Conservation (phyloP, 1,140 invertebrate genomes). For the Neodiprion virginianus region DNA sequence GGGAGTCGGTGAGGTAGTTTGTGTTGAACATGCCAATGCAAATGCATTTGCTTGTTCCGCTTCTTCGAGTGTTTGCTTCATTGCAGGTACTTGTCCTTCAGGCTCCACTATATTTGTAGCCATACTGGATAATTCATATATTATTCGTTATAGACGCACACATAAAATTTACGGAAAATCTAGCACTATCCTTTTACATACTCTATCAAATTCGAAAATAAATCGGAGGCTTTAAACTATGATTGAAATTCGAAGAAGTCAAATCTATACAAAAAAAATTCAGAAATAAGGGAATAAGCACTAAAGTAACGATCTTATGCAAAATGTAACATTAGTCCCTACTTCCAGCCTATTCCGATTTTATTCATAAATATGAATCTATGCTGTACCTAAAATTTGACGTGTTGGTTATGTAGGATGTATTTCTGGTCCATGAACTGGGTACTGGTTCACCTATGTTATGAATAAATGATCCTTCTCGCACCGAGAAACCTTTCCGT, state of each 20-base stretch:
- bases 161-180: too few species aligned
- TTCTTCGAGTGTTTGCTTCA: conserved; percentile 51
- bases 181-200: too few species aligned
- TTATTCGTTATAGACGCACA: too few species aligned
- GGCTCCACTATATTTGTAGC: conserved; percentile 49
- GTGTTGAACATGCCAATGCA: conserved; percentile 54
- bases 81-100: conserved; percentile 51
- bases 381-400: conserved; percentile 31
- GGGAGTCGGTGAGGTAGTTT: conserved; percentile 43
- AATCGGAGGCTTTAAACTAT: too few species aligned
- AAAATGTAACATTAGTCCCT: too few species aligned
- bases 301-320: background rate
- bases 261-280: background rate
- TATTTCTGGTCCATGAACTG: conserved; percentile 74
- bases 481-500: conserved; percentile 74
- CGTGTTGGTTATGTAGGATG: conserved; percentile 55
- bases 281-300: conserved; percentile 4
- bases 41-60: conserved; percentile 56
- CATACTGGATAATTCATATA: conserved; percentile 17
- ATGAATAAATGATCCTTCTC: conserved; percentile 74
- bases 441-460: conserved; percentile 74
- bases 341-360: too few species aligned
- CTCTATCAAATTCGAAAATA: too few species aligned
- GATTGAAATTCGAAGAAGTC: too few species aligned
- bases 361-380: background rate